A percentile compares a stretch with the other conserved stretches of the same genome.
These are phyloP conservation scores for Phoxinus phoxinus DNA, from an alignment of 2,113 vertebrate genomes.

Conservation along the genomic window DNA sequence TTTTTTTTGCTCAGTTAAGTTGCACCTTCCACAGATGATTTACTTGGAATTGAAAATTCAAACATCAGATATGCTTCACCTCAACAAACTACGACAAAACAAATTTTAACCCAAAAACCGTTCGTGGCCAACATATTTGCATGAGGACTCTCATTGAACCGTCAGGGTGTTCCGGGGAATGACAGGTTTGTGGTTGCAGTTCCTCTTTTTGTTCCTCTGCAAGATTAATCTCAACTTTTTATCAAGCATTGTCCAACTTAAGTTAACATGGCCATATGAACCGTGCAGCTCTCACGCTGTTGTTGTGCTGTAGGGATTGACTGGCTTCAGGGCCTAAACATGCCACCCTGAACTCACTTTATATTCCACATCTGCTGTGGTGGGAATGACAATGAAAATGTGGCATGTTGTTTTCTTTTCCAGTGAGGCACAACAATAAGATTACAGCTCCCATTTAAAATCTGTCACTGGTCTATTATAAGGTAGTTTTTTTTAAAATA, in stretches of 20 bases:
- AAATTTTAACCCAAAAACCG: constrained; percentile 21
- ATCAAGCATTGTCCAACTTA: constrained; percentile 33
- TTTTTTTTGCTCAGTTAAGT: background rate
- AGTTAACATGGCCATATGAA: background rate
- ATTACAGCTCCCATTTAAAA: constrained; percentile 16
- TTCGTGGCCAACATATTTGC: constrained; percentile 49
- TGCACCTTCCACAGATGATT: background rate
- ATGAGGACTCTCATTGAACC: constrained; percentile 50
- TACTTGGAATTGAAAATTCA: constrained; percentile 8
- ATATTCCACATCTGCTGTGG: constrained; percentile 58
- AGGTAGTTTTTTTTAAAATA: background rate
- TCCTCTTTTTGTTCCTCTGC: constrained; percentile 56
- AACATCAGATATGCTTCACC: background rate
- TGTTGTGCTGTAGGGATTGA: constrained; percentile 35
- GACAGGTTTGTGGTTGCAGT: constrained; percentile 39
- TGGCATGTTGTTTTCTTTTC: constrained; percentile 49
- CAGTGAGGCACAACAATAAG: constrained; percentile 47
- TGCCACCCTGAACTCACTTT: constrained; percentile 14
- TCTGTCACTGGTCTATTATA: constrained; percentile 43
- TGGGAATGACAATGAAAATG: constrained; percentile 49
- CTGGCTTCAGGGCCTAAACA: constrained; percentile 55
- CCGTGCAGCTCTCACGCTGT: background rate
- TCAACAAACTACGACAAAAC: constrained; percentile 39
- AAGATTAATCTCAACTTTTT: constrained; percentile 38
- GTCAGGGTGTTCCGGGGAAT: constrained; percentile 40